Percentiles rank a stretch among this genome's conserved stretches.
These are phyloP conservation scores for Perccottus glenii DNA, from an alignment of 2,113 vertebrate species.

Conservation along the genomic window DNA sequence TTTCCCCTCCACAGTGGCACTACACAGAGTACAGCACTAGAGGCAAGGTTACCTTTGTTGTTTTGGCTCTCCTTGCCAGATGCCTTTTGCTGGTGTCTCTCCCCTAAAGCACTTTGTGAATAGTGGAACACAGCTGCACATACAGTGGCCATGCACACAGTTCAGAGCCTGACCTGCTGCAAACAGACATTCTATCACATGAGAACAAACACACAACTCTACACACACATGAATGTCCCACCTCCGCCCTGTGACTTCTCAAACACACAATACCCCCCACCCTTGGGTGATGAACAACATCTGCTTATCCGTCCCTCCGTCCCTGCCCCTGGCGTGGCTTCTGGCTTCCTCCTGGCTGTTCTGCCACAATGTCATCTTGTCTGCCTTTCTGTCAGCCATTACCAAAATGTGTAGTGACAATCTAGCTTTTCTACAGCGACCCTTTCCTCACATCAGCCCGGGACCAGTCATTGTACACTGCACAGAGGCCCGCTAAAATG, in stretches of 20 bases:
- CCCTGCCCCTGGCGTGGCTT: slow-evolving; percentile 79
- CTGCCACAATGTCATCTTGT: slow-evolving; percentile 81
- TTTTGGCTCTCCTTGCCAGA: slow-evolving; percentile 75
- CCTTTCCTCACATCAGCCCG: slow-evolving; percentile 61
- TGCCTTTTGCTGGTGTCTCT: slow-evolving; percentile 72
- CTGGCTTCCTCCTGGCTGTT: slow-evolving; percentile 78
- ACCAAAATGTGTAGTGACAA: slow-evolving; percentile 83
- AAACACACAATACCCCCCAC: slow-evolving; percentile 64
- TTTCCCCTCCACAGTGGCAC: slow-evolving; percentile 30
- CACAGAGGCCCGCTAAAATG: slow-evolving; percentile 50
- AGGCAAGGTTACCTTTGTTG: slow-evolving; percentile 82
- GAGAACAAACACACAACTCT: slow-evolving; percentile 22
- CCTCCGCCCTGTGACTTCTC: slow-evolving; percentile 44
- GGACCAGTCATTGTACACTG: slow-evolving; percentile 54
- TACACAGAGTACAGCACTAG: slow-evolving; percentile 58
- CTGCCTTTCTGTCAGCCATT: slow-evolving; percentile 79
- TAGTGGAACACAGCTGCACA: slow-evolving; percentile 29
- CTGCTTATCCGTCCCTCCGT: slow-evolving; percentile 80
- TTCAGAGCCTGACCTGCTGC: slow-evolving; percentile 8
- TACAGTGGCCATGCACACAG: slow-evolving; percentile 14
- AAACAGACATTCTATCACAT: slow-evolving; percentile 29
- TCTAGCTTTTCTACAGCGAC: slow-evolving; percentile 62
- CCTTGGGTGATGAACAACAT: slow-evolving; percentile 80
- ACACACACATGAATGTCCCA: slow-evolving; percentile 36
- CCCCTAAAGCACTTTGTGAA: slow-evolving; percentile 66